A percentile compares a stretch with the other conserved stretches of the same genome.
These are phyloP conservation scores for Muntiacus muntjak DNA, from an alignment of 2,113 vertebrate species.

Conservation along the genomic window DNA sequence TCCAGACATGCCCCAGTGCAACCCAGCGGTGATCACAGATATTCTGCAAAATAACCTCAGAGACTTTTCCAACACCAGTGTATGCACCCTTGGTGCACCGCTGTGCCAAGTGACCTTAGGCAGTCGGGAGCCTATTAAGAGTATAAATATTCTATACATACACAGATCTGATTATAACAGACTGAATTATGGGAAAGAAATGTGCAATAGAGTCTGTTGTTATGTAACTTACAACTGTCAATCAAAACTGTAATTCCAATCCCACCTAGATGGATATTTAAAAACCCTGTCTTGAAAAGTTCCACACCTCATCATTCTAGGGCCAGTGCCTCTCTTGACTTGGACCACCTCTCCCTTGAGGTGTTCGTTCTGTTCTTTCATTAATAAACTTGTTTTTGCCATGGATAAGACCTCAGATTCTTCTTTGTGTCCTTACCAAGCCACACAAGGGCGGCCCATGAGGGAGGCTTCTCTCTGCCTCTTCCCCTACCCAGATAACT, in stretches of 20 bases:
- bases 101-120: not conserved
- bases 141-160: not conserved
- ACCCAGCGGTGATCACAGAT: not conserved
- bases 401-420: not conserved
- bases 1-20: not conserved
- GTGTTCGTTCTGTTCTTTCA: not conserved
- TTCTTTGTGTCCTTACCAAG: not conserved
- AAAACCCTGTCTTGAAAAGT: not conserved
- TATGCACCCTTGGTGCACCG: not conserved
- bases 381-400: not conserved
- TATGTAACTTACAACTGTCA: not conserved
- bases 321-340: not conserved
- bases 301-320: not conserved
- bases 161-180: not conserved
- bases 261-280: not conserved
- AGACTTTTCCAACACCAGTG: not conserved
- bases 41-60: not conserved
- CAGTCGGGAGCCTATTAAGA: not conserved
- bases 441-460: not conserved
- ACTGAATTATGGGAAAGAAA: not conserved
- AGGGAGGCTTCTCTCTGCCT: not conserved
- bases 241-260: not conserved
- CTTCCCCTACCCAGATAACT: not conserved
- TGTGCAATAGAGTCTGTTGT: not conserved
- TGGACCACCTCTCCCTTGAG: not conserved